Base-by-base conservation (phyloP, 2,888 invertebrate species). In the Drosophila meridionalis region DNA sequence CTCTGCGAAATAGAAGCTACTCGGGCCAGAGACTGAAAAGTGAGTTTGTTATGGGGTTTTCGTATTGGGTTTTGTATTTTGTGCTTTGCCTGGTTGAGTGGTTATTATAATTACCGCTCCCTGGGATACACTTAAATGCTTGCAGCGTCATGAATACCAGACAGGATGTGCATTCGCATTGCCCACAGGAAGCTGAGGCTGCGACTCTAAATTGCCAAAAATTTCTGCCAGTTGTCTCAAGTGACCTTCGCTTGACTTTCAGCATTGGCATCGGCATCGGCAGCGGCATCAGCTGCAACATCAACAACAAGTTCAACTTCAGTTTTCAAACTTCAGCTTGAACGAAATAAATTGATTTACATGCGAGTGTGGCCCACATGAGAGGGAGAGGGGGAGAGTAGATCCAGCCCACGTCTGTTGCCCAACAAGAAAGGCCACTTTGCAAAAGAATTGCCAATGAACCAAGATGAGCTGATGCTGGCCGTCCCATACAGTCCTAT, bases 101-200 rank as follows among this genome's bases (percentile, higher is more conserved):
- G 83, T 87, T 85, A 82, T 87, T 89, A 87, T 82, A 87, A 83
- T 86, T 88, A 80, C 87, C 73, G 77, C 75, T 83, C 82, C 84
- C 86, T 66, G 73, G 75, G 72, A 79, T 76, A 80, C 83, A 82
- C 87, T 84, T 84, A 84, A 83, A 75, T 79, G 83, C 73, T 74
- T 81, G 85, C 77, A 87, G 70, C 73, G 79, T 83, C 81, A 85
- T 85, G 83, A 85, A 81, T 78, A 67, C 70, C 66, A 53, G 75
- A 64, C 76, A 83, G 77, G 79, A 89, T 83, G 83, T 84, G 83
- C 80, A 86, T 66, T 71, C 75, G 71, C 64, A 57, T 43, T 55
- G 64, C 63, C 60, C 65, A 73, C 79, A 83, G 83, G 83, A 83
- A 83, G 69, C 72, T 73, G 69, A 59, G 71, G 67, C 78, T 55